Evolutionary conservation across 2,797 vertebrate species (phyloP), one percentile per base, ranked within the genome.

Genomic region (Okamejei kenojei): DNA sequence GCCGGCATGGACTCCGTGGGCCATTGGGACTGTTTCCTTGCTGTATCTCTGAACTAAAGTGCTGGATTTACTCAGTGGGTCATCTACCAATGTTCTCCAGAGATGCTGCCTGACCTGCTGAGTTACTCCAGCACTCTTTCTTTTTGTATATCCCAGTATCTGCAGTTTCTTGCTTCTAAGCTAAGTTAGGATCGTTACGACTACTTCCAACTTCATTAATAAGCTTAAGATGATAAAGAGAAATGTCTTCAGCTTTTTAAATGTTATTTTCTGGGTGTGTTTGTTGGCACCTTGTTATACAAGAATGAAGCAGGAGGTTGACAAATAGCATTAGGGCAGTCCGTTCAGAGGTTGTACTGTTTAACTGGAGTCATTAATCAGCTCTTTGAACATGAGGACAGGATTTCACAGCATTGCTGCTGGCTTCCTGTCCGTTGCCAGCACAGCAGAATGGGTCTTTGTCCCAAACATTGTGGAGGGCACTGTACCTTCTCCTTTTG

Each of bases 341-440:
- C 19, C 29, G 15, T 76, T 92, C 73, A 21, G 38, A 92, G 38
- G 23, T 7, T 76, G 21, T 15, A 11, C 45, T 15, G 15, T 76
- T 73, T 92, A 74, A 26, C 71, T 54, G 45, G 68, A 17, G 10
- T 74, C 71, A 91, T 58, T 35, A 90, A 90, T 90, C 71, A 68
- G 63, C 65, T 90, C 86, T 90, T 90, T 92, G 71, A 92, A 92
- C 74, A 26, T n/a, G 38, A 92, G 73, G 23, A 19, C 68, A 54
- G 86, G 38, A 92, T 76, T 92, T 92, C 90, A 92, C 32, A 92
- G 71, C 26, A 29, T 54, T 92, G 38, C 68, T 74, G 73, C 71
- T 76, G 90, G 90, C 71, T 58, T 26, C 35, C 45, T 0, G 90
- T 74, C 90, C 26, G 54, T 58, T 92, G 90, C 90, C 71, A 74